phyloP scores from a whole-genome alignment of 1,140 invertebrate genomes.

The Bombus sibiricus region DNA sequence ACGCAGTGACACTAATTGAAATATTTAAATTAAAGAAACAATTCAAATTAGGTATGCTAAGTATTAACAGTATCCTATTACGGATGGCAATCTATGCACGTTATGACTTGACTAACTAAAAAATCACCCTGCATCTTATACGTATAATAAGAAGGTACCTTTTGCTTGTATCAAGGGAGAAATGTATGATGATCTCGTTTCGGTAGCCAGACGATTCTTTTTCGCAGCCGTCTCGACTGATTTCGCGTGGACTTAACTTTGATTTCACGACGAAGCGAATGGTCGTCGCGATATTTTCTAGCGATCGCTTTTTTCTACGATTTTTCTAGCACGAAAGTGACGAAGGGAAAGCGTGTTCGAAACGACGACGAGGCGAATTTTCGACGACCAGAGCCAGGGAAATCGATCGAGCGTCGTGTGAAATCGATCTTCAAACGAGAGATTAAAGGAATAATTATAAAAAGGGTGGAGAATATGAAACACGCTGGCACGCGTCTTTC shows the following conservation, averaged over 20 bases:
- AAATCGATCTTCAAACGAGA: neutral
- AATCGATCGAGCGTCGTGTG: constrained; percentile 11
- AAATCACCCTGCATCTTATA: neutral
- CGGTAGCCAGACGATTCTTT: neutral
- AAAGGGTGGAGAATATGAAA: neutral
- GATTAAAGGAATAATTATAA: neutral
- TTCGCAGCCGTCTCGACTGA: constrained; percentile 12
- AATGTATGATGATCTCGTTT: neutral
- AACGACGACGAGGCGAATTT: neutral
- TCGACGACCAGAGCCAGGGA: neutral
- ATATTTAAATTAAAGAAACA: too few relatives aligned
- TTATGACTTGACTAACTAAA: neutral
- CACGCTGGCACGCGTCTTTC: neutral
- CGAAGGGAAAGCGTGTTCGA: neutral
- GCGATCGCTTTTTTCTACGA: constrained; percentile 44
- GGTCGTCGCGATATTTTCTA: constrained; percentile 32
- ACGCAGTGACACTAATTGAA: too few relatives aligned
- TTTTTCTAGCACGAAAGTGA: constrained; percentile 20
- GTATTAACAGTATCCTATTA: neutral
- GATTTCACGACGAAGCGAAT: neutral
- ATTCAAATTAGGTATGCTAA: neutral
- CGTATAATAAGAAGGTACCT: neutral
- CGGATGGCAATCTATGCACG: too few relatives aligned
- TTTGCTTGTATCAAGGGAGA: too few relatives aligned
- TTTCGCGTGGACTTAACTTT: neutral